phyloP scores from a whole-genome alignment of 2,113 vertebrate genomes.

The Fregetta grallaria region DNA sequence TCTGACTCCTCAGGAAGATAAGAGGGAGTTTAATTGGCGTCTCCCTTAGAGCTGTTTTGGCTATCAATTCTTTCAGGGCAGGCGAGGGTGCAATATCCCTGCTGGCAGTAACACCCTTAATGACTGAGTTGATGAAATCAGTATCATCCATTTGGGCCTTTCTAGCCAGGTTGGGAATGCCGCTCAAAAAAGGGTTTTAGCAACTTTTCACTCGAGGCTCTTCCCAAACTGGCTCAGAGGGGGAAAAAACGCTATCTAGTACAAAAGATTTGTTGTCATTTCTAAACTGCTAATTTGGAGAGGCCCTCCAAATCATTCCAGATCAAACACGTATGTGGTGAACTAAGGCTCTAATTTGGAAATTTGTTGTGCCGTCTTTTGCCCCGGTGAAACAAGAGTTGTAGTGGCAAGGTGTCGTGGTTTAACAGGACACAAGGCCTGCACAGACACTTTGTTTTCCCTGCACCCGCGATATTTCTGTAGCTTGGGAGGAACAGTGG shows the following conservation, averaged over 20 bases:
- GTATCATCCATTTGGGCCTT: neutral
- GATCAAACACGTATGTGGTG: neutral
- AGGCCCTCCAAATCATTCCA: neutral
- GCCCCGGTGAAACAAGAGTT: neutral
- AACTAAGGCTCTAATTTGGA: neutral
- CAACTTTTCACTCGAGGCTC: neutral
- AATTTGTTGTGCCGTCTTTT: neutral
- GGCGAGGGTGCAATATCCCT: neutral
- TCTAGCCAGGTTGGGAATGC: neutral
- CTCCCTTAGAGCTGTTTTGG: conserved; percentile 1
- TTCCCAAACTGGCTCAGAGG: neutral
- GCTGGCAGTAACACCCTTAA: conserved; percentile 20
- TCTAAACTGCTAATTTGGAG: neutral
- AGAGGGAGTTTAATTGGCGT: neutral
- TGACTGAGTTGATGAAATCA: conserved; percentile 53
- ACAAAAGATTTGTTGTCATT: neutral
- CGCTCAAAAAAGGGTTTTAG: neutral
- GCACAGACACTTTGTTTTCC: neutral
- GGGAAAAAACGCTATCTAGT: neutral
- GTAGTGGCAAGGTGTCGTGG: neutral
- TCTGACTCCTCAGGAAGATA: neutral
- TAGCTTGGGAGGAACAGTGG: neutral
- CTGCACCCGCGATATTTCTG: neutral
- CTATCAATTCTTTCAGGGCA: neutral
- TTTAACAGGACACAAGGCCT: neutral